Evolutionary conservation across 2,797 vertebrate species (phyloP), one percentile per base, ranked within the genome.

Genomic region (Xiphophorus birchmanni): DNA sequence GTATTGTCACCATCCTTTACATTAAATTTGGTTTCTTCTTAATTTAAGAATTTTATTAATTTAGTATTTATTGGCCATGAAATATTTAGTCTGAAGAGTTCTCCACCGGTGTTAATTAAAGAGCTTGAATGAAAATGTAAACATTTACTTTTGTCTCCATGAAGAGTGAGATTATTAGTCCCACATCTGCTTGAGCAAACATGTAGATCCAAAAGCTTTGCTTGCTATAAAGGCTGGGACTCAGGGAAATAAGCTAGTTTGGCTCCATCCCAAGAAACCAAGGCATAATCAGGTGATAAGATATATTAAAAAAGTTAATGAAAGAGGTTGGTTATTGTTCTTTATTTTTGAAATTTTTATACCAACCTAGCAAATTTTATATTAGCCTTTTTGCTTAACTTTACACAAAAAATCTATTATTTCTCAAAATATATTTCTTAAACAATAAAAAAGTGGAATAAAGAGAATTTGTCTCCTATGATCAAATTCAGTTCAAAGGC

Each of bases 381-480:
- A 35, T 37, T 40, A 6, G 71, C 52, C n/a, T 74, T 82, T 32
- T 78, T 5, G 47, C 52, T 23, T 42, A 54, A 8, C 18, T 52
- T 37, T 71, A 6, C 37, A 5, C 17, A 47, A 67, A 1, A 75
- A 82, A 56, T 42, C 40, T 72, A 47, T 6, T 13, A 63, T 63
- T 52, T 52, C 11, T 74, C 3, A 29, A 73, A 37, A 26, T 56
- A 35, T 15, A 10, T 63, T n/a, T 40, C 18, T 40, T 9, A 60
- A n/a, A 50, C 11, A 52, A 18, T 17, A 79, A 42, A 7, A 50
- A 40, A 45, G 42, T 1, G 56, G 10, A 42, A 75, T n/a, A 77
- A 75, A 77, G 79, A 75, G 37, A 42, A n/a, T 86, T 90, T 74
- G 56, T 23, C 73, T 78, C 76, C 82, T 82, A 84, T 89, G 65